Conservation (phyloP, 2,888 invertebrate genomes). For the Cordilura impudica region DNA sequence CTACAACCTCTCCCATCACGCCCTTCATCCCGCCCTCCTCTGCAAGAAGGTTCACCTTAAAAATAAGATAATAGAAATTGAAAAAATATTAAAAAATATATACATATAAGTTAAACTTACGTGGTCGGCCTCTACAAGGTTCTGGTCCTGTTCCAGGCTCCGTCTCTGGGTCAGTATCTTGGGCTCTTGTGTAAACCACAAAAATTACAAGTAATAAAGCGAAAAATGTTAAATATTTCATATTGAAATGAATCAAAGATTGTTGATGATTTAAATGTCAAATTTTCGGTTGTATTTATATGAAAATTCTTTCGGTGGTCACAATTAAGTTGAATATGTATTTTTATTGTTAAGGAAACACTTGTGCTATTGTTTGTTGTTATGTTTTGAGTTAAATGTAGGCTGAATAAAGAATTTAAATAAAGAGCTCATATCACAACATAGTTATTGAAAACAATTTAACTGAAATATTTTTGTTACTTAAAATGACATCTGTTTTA, state of each 20-base stretch:
- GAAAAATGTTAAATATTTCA: constrained; percentile 3
- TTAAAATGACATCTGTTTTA: too few relatives aligned
- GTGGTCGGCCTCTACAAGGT: not conserved
- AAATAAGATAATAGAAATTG: not conserved
- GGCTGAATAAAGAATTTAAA: too few relatives aligned
- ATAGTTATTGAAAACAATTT: too few relatives aligned
- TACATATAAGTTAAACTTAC: not conserved
- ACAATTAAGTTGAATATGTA: not conserved
- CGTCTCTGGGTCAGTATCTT: too few relatives aligned
- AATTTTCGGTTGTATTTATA: not conserved
- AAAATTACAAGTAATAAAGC: not conserved
- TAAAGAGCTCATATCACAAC: too few relatives aligned
- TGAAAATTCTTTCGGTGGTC: too few relatives aligned
- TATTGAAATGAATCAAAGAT: not conserved
- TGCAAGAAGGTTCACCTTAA: constrained; percentile 1
- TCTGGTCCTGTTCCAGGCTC: too few relatives aligned
- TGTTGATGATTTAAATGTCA: not conserved
- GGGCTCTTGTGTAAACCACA: not conserved
- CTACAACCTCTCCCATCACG: constrained; percentile 1
- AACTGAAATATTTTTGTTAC: too few relatives aligned
- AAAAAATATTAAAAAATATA: not conserved
- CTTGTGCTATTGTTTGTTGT: too few relatives aligned
- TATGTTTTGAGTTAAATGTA: too few relatives aligned
- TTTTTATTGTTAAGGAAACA: not conserved
- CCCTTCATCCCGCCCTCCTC: not conserved